Evolutionary conservation across 2,888 invertebrate genomes (phyloP).

Genomic region (Flabesymbios commensalis): DNA sequence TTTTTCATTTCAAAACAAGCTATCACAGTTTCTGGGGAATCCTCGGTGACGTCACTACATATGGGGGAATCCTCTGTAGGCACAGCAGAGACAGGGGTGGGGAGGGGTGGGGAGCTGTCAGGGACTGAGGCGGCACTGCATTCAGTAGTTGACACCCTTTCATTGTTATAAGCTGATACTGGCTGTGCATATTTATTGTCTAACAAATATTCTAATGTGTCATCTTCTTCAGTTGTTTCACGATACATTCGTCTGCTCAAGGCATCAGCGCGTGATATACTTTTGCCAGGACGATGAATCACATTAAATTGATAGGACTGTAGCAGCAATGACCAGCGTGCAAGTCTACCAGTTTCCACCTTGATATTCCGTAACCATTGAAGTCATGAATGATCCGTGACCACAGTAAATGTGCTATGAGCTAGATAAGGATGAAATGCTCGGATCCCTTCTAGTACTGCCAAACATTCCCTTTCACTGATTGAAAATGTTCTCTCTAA

Average conservation of each 20-base stretch:
- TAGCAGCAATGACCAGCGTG: conserved; percentile 29
- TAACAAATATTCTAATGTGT: too few relatives aligned
- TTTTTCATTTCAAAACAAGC: too few relatives aligned
- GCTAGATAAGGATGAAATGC: conserved; percentile 29
- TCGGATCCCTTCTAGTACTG: conserved; percentile 34
- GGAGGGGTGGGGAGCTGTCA: too few relatives aligned
- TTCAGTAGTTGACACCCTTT: too few relatives aligned
- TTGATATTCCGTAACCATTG: conserved; percentile 26
- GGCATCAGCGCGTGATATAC: neutral
- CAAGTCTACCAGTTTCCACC: conserved; percentile 23
- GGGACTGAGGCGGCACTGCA: too few relatives aligned
- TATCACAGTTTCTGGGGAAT: too few relatives aligned
- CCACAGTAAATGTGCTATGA: conserved; percentile 24
- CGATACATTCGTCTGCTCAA: neutral
- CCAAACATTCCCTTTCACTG: conserved; percentile 31
- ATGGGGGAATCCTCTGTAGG: too few relatives aligned
- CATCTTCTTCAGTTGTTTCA: neutral
- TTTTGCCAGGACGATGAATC: neutral
- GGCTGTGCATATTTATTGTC: too few relatives aligned
- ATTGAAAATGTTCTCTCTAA: conserved; percentile 26
- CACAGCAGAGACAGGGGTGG: too few relatives aligned
- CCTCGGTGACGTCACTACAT: too few relatives aligned
- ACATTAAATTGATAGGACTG: conserved; percentile 24
- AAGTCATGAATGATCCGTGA: conserved; percentile 33
- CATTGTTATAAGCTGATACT: too few relatives aligned